Evolutionary conservation across 2,888 invertebrate genomes (phyloP).

Genomic region (Epirrita christyi): DNA sequence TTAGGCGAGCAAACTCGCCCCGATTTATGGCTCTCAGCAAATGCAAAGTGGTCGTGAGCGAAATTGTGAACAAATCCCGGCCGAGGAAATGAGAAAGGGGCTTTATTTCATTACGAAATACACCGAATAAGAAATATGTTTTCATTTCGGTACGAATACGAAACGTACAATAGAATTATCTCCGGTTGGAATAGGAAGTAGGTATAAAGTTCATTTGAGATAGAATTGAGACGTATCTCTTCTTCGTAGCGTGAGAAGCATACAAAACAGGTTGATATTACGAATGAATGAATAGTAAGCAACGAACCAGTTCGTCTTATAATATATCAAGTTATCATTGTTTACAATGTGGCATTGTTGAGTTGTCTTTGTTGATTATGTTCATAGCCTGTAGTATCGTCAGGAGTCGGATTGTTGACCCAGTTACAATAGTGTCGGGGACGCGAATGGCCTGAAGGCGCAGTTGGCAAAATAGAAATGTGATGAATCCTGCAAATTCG

Average conservation of each 20-base stretch:
- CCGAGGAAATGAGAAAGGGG: slow-evolving; percentile 58
- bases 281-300: slow-evolving; percentile 32
- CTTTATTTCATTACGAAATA: slow-evolving; percentile 60
- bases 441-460: slow-evolving; percentile 48
- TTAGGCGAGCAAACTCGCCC: slow-evolving; percentile 61
- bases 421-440: slow-evolving; percentile 49
- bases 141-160: slow-evolving; percentile 43
- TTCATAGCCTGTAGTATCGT: slow-evolving; percentile 8
- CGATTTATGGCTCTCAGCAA: slow-evolving; percentile 62
- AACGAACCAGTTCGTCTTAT: slow-evolving; percentile 26
- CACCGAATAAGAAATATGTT: slow-evolving; percentile 56
- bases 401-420: slow-evolving; percentile 43
- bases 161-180: slow-evolving; percentile 35
- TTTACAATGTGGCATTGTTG: slow-evolving; percentile 23
- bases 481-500: slow-evolving; percentile 60
- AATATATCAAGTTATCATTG: slow-evolving; percentile 33
- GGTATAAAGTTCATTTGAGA: slow-evolving; percentile 28
- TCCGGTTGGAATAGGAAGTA: slow-evolving; percentile 27
- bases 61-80: slow-evolving; percentile 65
- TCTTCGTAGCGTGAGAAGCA: slow-evolving; percentile 26
- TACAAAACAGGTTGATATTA: slow-evolving; percentile 28
- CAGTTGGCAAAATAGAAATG: slow-evolving; percentile 58
- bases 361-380: slow-evolving; percentile 25
- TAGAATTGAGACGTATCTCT: slow-evolving; percentile 25
- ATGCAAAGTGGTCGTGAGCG: slow-evolving; percentile 61